Percentiles rank a stretch among this genome's conserved stretches.
phyloP scores from a whole-genome alignment of 2,888 invertebrate genomes.

The Artemia sinica region DNA sequence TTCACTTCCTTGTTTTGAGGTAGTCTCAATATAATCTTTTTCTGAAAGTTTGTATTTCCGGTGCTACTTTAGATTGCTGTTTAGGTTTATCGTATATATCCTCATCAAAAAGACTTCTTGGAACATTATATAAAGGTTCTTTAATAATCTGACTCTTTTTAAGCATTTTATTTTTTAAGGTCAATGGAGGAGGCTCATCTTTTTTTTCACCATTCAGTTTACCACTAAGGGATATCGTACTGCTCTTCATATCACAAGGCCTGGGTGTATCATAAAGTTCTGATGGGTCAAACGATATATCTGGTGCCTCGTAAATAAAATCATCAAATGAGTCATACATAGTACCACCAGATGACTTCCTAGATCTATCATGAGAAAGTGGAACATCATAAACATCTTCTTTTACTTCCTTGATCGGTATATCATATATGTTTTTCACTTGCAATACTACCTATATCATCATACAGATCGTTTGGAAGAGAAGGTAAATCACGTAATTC shows the following conservation, averaged over 20 bases:
- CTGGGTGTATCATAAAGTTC: neutral
- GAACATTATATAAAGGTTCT: neutral
- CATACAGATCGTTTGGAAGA: conserved; percentile 1
- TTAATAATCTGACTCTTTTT: neutral
- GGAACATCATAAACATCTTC: neutral
- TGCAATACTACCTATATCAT: neutral
- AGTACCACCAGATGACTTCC: neutral
- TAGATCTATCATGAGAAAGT: neutral
- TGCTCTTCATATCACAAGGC: neutral
- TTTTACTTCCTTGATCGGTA: neutral
- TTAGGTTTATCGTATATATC: neutral
- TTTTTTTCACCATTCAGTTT: neutral
- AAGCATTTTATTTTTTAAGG: neutral
- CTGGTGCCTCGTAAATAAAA: conserved; percentile 5
- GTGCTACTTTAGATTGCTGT: neutral
- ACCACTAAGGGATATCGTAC: neutral
- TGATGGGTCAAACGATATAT: neutral
- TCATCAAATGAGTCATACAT: neutral
- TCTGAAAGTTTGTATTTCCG: too few relatives aligned
- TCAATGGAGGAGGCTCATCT: neutral
- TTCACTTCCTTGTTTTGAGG: too few relatives aligned
- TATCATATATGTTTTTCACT: neutral
- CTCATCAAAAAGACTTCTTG: neutral
- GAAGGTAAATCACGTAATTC: neutral
- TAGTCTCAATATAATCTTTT: too few relatives aligned